Evolutionary conservation across 2,113 vertebrate species (phyloP).

Genomic region (Larimichthys crocea): DNA sequence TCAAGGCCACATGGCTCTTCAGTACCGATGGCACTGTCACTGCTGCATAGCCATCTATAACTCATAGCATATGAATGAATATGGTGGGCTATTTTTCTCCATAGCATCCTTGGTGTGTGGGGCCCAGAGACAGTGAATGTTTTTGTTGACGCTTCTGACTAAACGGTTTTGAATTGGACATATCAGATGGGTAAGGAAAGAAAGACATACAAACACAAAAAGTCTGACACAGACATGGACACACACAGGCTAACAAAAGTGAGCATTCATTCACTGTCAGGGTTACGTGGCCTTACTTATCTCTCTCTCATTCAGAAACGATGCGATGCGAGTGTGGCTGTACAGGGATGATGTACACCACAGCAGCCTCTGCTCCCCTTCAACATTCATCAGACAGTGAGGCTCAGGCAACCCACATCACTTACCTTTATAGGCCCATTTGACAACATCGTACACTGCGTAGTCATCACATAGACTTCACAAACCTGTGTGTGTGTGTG

Average conservation of each 20-base stretch:
- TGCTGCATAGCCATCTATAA: conserved; percentile 56
- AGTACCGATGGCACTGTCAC: conserved; percentile 53
- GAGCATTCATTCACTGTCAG: conserved; percentile 51
- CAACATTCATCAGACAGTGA: conserved; percentile 75
- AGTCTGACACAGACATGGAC: conserved; percentile 22
- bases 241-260: conserved; percentile 29
- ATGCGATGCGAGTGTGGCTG: conserved; percentile 31
- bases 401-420: conserved; percentile 64
- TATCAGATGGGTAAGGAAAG: neutral
- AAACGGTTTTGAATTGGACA: conserved; percentile 26
- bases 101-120: conserved; percentile 1
- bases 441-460: conserved; percentile 66
- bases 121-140: conserved; percentile 11
- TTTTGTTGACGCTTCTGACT: conserved; percentile 21
- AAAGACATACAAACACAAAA: conserved; percentile 28
- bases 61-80: conserved; percentile 61
- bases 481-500: conserved; percentile 9
- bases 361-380: conserved; percentile 54
- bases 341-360: conserved; percentile 71
- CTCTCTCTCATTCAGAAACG: conserved; percentile 59
- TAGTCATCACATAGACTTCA: conserved; percentile 51
- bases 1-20: conserved; percentile 67
- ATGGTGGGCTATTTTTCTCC: conserved; percentile 37
- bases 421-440: conserved; percentile 78
- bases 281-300: conserved; percentile 54